Conservation (phyloP, 53 echinoderm and acorn worm species). For the Echinometra lucunter region DNA sequence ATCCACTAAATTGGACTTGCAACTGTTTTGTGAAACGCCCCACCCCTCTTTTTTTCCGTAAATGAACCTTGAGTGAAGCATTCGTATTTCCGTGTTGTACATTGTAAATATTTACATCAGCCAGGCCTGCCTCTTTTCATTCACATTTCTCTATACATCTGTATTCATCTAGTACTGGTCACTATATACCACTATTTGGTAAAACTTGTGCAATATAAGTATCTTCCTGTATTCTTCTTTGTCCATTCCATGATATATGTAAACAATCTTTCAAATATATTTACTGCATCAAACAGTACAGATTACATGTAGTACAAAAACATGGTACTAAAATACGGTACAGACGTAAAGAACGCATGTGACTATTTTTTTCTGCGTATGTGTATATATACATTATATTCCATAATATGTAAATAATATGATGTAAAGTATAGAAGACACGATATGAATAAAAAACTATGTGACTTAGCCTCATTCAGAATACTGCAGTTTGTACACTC, state of each 20-base stretch:
- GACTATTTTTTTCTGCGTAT: neutral
- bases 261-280: neutral
- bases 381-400: neutral
- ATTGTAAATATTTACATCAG: neutral
- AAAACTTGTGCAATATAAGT: constrained; percentile 16
- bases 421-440: constrained; percentile 8
- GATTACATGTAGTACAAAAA: no score
- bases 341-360: neutral
- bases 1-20: no score
- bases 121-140: neutral
- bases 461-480: neutral
- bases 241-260: neutral
- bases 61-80: constrained; percentile 1
- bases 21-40: no score
- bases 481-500: neutral
- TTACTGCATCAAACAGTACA: neutral
- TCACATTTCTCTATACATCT: neutral
- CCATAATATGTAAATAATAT: constrained; percentile 14
- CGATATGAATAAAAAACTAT: neutral
- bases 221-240: neutral
- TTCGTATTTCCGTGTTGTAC: neutral
- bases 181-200: neutral
- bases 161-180: neutral
- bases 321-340: neutral
- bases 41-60: no score